Base-by-base conservation (phyloP, 1,140 invertebrate genomes). In the Ostrea denselamellosa region DNA sequence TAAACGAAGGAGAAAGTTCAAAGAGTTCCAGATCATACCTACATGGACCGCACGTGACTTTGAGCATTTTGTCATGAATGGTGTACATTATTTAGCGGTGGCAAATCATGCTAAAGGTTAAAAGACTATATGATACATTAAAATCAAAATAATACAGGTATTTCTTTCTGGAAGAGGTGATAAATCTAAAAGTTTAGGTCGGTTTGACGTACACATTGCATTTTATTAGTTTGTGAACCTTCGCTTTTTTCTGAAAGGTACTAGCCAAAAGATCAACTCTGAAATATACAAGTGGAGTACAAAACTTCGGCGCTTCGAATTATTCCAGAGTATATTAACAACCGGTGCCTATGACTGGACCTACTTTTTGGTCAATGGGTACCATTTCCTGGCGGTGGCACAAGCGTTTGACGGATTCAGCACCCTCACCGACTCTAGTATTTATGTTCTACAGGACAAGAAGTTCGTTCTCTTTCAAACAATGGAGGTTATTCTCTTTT, bases 301-400 rank as follows among this genome's bases (percentile, higher is more conserved):
- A 22, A 90, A 85, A 12, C 52, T 17, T 0, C 85, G 90, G 7
- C 51, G 85, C n/a, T 93, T 94, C 82, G 65, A 89, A 52, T 85
- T 92, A 85, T 88, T 90, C 51, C 94, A 94, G 90, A 88, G 77
- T 8, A 90, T 95, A 28, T 54, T 87, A 25, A 94, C 94, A 9
- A 88, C 90, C 0, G 94, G 93, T 10, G 94, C 94, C 0, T 93
- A 93, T 82, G 94, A 94, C 85, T 94, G 93, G 93, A 94, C 94
- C 3, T 90, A 94, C 85, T 94, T 94, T 82, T 71, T 28, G 9
- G 91, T 93, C 0, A 89, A 92, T 54, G 91, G 90, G 10, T 94
- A 92, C 86, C 93, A 94, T 86, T 94, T 94, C 87, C 91, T 94
- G 87, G 93, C 90, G 8, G 87, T 94, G 14, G 93, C 94, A 52